phyloP scores from a whole-genome alignment of 2,113 vertebrate genomes.

The Baryphthengus martii region DNA sequence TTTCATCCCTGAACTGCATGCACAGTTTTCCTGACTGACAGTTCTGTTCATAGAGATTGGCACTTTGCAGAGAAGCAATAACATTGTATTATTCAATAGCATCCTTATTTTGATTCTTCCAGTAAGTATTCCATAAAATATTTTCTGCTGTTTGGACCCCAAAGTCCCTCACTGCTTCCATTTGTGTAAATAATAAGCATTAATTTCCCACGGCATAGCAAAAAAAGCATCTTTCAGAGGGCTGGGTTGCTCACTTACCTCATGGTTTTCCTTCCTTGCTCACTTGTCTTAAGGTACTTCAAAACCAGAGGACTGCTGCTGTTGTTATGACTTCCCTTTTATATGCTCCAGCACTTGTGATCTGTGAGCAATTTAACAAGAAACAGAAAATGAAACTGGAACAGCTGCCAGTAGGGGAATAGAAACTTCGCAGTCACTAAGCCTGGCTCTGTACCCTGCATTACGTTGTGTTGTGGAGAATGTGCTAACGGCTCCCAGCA shows the following conservation, averaged over 20 bases:
- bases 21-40: background rate
- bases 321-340: background rate
- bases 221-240: background rate
- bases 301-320: background rate
- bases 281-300: accelerated
- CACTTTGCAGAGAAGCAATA: background rate
- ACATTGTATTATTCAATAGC: background rate
- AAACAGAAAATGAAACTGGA: slow-evolving; percentile 7
- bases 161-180: background rate
- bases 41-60: background rate
- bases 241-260: background rate
- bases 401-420: background rate
- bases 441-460: background rate
- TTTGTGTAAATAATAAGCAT: background rate
- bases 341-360: accelerated
- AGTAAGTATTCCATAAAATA: background rate
- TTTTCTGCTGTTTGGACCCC: background rate
- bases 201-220: background rate
- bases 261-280: background rate
- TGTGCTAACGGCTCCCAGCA: background rate
- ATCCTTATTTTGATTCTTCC: background rate
- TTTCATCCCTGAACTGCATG: background rate
- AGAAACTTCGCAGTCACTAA: background rate
- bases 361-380: accelerated
- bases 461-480: background rate